Percentiles rank a stretch among this genome's conserved stretches.
These are phyloP conservation scores for Andrena camellia DNA, from an alignment of 2,888 invertebrate species.

Conservation along the genomic window DNA sequence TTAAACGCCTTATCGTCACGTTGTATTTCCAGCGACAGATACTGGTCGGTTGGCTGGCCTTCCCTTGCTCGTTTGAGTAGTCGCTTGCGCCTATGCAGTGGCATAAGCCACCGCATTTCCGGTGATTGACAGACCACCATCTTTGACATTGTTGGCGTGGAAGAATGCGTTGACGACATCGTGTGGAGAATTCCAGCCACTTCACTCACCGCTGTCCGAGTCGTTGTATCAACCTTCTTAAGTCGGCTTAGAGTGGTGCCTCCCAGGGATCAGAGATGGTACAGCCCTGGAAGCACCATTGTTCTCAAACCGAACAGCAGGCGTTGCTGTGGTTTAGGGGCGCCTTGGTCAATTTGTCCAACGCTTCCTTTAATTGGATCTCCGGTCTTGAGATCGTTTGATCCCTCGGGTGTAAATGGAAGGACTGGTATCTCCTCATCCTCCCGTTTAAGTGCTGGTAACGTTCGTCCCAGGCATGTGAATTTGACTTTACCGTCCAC, in stretches of 20 bases:
- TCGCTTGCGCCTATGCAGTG: not conserved
- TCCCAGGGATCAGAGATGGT: conserved; percentile 81
- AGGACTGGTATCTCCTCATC: conserved; percentile 48
- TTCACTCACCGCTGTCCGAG: conserved; percentile 73
- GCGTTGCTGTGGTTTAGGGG: conserved; percentile 53
- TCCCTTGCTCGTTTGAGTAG: not conserved
- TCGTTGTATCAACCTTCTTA: conserved; percentile 76
- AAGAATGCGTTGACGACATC: conserved; percentile 78
- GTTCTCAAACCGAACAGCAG: conserved; percentile 39
- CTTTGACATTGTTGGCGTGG: conserved; percentile 71
- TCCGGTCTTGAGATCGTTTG: not conserved
- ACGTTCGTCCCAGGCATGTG: not conserved
- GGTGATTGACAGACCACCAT: conserved; percentile 68
- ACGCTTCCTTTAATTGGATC: not conserved
- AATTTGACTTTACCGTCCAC: conserved; percentile 32
- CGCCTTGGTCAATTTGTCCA: conserved; percentile 28
- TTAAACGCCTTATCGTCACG: not conserved
- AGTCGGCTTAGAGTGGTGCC: conserved; percentile 68
- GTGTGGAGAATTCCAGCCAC: conserved; percentile 76
- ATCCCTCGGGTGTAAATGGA: conserved; percentile 42
- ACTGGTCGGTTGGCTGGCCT: not conserved
- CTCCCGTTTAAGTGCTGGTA: not conserved
- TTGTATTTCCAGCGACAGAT: not conserved
- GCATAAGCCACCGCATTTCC: conserved; percentile 39
- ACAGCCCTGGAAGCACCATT: conserved; percentile 59